Base-by-base conservation (phyloP, 1,140 invertebrate species). In the Meloidogyne hapla region DNA sequence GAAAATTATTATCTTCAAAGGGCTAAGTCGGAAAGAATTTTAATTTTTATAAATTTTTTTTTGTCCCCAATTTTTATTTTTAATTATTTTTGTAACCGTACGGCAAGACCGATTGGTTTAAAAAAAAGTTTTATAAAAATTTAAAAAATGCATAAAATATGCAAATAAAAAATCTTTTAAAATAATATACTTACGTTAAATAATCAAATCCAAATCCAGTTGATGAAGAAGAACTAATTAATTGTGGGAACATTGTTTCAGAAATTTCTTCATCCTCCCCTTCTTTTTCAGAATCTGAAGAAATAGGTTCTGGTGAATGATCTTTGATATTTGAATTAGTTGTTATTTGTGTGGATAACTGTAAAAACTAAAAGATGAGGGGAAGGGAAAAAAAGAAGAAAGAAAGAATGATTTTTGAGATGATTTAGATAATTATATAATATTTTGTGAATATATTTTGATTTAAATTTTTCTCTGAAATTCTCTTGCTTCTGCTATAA, bases 281-380 rank as follows among this genome's bases (percentile, higher is more conserved):
- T 56, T 56, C 18, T 56, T 56, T n/a, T n/a, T 56, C 48, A 56
- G 48, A 56, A 56, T 56, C 48, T n/a, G 48, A 56, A n/a, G 45
- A 48, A 48, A 48, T 18, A 15, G 18, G n/a, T 56, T n/a, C 48
- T 8, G 48, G 48, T 6, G 48, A 56, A 18, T 56, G 18, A n/a
- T 56, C 48, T 6, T 56, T 13, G 5, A n/a, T 56, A 21, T 56
- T 56, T 56, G 48, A 56, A 56, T 2, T n/a, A n/a, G 8, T n/a
- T n/a, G 8, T n/a, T n/a, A 15, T 13, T 56, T 13, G 12, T n/a
- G 18, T 56, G 12, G 48, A n/a, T 56, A 56, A 56, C 48, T 56
- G 48, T 9, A 56, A 56, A 56, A 56, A 56, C 48, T 56, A n/a
- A n/a, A 56, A 56, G 8, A 56, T n/a, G n/a, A 56, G 13, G 18